A percentile compares a stretch with the other conserved stretches of the same genome.
Evolutionary conservation across 2,888 invertebrate species (phyloP).

Genomic region (Dicyrtoma fusca): DNA sequence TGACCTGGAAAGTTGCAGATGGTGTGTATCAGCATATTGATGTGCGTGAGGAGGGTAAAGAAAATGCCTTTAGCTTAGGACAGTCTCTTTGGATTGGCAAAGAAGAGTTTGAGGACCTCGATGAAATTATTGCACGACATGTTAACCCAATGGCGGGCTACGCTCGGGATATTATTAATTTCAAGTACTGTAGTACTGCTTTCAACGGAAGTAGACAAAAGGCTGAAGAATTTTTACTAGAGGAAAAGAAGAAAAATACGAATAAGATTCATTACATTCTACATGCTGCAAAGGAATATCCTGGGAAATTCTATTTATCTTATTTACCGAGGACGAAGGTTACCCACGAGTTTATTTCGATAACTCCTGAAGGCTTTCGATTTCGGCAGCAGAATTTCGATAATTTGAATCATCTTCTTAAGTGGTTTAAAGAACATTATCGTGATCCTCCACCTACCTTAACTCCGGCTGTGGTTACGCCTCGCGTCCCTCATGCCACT

Average conservation of each 20-base stretch:
- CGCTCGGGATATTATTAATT: constrained; percentile 85
- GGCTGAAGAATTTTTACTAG: constrained; percentile 82
- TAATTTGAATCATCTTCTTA: constrained; percentile 75
- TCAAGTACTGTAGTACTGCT: constrained; percentile 84
- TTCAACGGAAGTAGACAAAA: constrained; percentile 80
- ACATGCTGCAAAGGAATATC: constrained; percentile 79
- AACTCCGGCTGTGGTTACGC: constrained; percentile 46
- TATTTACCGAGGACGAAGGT: constrained; percentile 85
- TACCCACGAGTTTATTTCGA: constrained; percentile 88
- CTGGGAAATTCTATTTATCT: constrained; percentile 91
- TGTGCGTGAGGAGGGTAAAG: constrained; percentile 92
- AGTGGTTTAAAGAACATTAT: constrained; percentile 99
- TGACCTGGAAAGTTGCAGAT: constrained; percentile 98
- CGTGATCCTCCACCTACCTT: constrained; percentile 55
- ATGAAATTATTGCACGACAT: constrained; percentile 97
- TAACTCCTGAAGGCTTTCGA: constrained; percentile 89
- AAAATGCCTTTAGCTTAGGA: constrained; percentile 93
- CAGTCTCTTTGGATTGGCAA: constrained; percentile 78
- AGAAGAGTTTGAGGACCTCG: constrained; percentile 97
- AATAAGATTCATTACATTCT: constrained; percentile 87
- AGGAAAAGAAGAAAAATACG: constrained; percentile 85
- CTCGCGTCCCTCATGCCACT: constrained; percentile 43
- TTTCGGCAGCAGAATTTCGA: constrained; percentile 89
- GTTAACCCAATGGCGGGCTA: constrained; percentile 96
- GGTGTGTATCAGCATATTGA: constrained; percentile 96